Evolutionary conservation across 1,140 invertebrate species (phyloP).

Genomic region (Akabosia matsudoensis): DNA sequence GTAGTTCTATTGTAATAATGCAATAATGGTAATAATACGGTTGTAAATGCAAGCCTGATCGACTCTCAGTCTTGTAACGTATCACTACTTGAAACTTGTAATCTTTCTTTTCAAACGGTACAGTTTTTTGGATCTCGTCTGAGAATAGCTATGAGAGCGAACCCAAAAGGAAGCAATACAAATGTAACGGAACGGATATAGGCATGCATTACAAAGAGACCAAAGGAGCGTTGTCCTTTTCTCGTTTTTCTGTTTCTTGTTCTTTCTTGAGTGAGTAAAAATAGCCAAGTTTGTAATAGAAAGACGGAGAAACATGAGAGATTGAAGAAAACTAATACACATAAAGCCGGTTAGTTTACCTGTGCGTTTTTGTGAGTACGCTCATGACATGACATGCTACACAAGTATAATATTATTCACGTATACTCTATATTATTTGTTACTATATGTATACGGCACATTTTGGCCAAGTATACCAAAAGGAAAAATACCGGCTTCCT

Average conservation of each 20-base stretch:
- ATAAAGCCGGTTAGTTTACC: neutral
- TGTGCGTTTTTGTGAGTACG: no score
- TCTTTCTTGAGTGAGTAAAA: conserved; percentile 3
- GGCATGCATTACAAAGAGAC: neutral
- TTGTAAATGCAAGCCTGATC: neutral
- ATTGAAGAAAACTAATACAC: neutral
- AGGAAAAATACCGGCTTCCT: neutral
- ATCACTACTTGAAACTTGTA: no score
- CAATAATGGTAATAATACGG: neutral
- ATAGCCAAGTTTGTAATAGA: neutral
- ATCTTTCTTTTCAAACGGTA: neutral
- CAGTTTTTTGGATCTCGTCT: neutral
- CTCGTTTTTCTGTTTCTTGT: neutral
- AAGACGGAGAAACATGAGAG: neutral
- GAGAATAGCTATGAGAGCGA: neutral
- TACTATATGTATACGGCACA: neutral
- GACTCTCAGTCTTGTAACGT: no score
- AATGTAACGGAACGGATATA: conserved; percentile 10
- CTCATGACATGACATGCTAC: neutral
- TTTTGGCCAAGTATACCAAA: neutral
- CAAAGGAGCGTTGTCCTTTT: conserved; percentile 15
- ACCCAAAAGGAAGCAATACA: neutral
- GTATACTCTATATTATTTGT: neutral
- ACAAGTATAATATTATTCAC: neutral
- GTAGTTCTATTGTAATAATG: neutral